Conservation (phyloP, 2,888 invertebrate species). For the Aphrophora alni region DNA sequence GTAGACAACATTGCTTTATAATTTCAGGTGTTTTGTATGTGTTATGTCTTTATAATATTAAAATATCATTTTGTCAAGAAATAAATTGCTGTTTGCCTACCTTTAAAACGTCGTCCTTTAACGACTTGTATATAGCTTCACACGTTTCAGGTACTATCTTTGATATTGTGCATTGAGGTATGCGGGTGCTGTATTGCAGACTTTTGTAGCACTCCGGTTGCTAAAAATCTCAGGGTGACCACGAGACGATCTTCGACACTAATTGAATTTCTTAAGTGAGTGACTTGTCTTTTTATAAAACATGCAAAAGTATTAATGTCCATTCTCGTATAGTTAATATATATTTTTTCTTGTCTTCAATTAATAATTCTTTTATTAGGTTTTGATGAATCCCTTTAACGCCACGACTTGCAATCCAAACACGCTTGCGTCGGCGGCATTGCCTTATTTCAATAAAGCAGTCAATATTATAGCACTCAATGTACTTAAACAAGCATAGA, state of each 20-base stretch:
- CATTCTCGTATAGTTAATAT: too few relatives aligned
- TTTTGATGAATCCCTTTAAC: neutral
- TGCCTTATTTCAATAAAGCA: too few relatives aligned
- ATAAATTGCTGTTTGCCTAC: neutral
- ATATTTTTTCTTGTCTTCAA: neutral
- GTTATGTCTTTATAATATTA: neutral
- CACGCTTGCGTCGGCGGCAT: neutral
- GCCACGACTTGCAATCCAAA: too few relatives aligned
- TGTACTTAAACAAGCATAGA: neutral
- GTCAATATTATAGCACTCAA: neutral
- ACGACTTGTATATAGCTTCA: constrained; percentile 1
- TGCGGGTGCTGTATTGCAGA: constrained; percentile 20
- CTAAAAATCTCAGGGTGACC: constrained; percentile 19
- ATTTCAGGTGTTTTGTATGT: neutral
- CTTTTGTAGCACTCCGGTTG: constrained; percentile 7
- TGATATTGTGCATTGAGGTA: neutral
- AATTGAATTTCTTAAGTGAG: constrained; percentile 21
- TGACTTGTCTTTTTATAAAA: constrained; percentile 6
- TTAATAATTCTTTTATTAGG: neutral
- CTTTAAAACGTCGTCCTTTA: neutral
- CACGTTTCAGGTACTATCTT: constrained; percentile 13
- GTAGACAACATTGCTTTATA: constrained; percentile 3
- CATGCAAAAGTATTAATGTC: neutral
- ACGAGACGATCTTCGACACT: constrained; percentile 23
- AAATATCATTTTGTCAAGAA: constrained; percentile 4